Evolutionary conservation across 2,113 vertebrate species (phyloP), one percentile per base, ranked within the genome.

Genomic region (Theristicus caerulescens): DNA sequence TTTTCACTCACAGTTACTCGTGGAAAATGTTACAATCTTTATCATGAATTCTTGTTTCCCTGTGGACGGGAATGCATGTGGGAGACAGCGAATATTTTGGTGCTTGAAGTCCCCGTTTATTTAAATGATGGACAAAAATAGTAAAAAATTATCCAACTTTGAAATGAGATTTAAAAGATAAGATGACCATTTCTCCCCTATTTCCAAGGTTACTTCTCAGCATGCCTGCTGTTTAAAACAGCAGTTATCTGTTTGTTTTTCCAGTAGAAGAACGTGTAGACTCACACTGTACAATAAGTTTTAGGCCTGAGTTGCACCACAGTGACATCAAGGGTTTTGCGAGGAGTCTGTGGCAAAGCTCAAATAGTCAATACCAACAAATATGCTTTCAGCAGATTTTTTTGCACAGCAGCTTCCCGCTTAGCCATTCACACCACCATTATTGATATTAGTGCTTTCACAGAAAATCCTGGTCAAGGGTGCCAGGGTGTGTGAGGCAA

Each of bases 341-440:
- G 67, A 84, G 8, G 34, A 59, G 36, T 49, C 29, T 27, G 15
- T 70, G 36, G 42, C 47, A 86, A 84, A 78, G n/a, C n/a, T 73
- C 20, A 36, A n/a, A 55, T 42, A 66, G 31, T 65, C 26, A 70
- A 21, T 61, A 58, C 13, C 24, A 55, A 64, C 17, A 67, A 79
- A 77, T 34, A 13, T 1, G 7, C 19, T 78, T 92, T 70, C 69
- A 66, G 10, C 15, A 25, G 18, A 26, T 21, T 25, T 49, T 70
- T 70, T 67, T 70, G 51, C 29, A 54, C 9, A 42, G 31, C 47
- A 73, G 13, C n/a, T 66, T 83, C 16, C 42, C 7, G 3, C 34
- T 58, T 66, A 65, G 49, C 26, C 1, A 0, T 46, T 92, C 46
- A 61, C 13, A 16, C 29, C 4, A 1, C 21, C 1, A 0, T 51